Evolutionary conservation across 2,888 invertebrate species (phyloP).

Genomic region (Ceriagrion tenellum): DNA sequence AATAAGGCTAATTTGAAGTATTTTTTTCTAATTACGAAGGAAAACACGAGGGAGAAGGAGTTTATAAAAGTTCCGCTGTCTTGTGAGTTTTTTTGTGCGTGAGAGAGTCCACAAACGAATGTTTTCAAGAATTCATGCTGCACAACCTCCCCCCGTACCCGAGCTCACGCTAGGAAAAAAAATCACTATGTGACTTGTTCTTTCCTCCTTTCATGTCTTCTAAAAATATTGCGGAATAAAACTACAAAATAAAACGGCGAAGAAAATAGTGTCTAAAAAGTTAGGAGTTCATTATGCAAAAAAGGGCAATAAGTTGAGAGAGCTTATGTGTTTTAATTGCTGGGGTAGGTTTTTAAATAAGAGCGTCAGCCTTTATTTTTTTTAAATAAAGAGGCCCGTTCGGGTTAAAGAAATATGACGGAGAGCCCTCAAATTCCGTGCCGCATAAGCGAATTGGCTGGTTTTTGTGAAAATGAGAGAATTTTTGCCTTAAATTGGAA

Average conservation of each 20-base stretch:
- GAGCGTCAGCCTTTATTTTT: not conserved
- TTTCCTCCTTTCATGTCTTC: not conserved
- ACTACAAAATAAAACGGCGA: not conserved
- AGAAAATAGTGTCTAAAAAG: not conserved
- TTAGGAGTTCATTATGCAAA: not conserved
- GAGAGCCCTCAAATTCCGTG: not conserved
- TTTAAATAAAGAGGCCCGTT: not conserved
- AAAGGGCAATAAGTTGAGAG: not conserved
- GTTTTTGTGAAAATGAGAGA: not conserved
- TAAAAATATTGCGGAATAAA: not conserved
- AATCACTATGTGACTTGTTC: not conserved
- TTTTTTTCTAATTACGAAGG: not conserved
- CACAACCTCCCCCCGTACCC: not conserved
- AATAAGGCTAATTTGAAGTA: not conserved
- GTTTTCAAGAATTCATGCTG: not conserved
- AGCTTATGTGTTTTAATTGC: not conserved
- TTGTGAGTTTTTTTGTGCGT: not conserved
- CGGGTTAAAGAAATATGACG: not conserved
- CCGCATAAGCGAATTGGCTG: not conserved
- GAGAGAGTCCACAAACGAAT: constrained; percentile 5
- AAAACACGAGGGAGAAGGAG: not conserved
- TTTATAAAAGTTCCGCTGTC: not conserved
- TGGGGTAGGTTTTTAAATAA: not conserved
- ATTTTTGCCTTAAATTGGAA: not conserved
- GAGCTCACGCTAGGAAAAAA: not conserved